phyloP scores from a whole-genome alignment of 2,888 invertebrate species.

The Micropterix aruncella region DNA sequence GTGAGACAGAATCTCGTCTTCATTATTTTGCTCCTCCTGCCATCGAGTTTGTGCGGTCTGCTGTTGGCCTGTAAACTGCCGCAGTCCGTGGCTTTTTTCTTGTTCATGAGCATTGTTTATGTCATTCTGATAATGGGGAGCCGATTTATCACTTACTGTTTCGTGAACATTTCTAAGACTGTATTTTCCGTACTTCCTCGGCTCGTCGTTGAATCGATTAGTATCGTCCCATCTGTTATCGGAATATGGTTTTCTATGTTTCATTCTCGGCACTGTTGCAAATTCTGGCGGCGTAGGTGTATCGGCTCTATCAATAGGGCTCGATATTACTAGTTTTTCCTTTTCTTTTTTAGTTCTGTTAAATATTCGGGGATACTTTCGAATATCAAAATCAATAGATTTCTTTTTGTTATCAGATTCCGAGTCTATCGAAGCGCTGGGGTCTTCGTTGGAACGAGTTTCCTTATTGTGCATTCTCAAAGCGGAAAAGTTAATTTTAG shows the following conservation, averaged over 20 bases:
- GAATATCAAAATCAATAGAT: conserved; percentile 56
- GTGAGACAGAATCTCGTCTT: background rate
- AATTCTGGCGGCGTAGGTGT: conserved; percentile 51
- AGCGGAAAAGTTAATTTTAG: conserved; percentile 25
- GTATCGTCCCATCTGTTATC: conserved; percentile 32
- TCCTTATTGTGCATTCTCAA: background rate
- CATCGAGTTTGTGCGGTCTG: background rate
- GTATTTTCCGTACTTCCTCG: conserved; percentile 25
- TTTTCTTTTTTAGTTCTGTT: conserved; percentile 28
- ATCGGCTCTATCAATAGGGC: conserved; percentile 38
- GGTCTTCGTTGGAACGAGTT: conserved; percentile 17
- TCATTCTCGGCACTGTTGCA: conserved; percentile 46
- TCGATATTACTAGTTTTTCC: conserved; percentile 32
- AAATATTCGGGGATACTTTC: conserved; percentile 66
- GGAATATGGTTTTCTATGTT: conserved; percentile 31
- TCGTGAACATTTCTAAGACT: conserved; percentile 19
- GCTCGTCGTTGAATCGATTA: conserved; percentile 19
- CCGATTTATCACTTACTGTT: conserved; percentile 12
- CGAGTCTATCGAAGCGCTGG: conserved; percentile 36
- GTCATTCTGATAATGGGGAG: no score
- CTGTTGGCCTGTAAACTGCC: background rate
- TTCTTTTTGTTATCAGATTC: conserved; percentile 37
- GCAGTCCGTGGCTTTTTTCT: background rate
- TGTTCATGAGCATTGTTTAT: background rate
- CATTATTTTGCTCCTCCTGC: background rate